Evolutionary conservation across 2,797 vertebrate species (phyloP), one percentile per base, ranked within the genome.

Genomic region (Oreortyx pictus): DNA sequence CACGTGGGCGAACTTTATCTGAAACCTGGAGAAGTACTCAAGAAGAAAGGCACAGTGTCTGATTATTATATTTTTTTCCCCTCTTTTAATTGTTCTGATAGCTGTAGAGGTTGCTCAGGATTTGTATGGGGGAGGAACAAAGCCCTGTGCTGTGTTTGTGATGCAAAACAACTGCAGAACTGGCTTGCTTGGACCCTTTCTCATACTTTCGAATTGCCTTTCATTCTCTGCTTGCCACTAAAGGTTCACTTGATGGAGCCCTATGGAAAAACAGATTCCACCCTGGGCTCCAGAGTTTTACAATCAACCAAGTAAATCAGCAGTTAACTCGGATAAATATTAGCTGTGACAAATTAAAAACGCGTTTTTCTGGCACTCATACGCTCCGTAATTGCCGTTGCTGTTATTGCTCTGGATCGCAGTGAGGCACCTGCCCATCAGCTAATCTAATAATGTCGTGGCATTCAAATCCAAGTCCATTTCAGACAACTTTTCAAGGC

Each of bases 301-400:
- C 60, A 47, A 9, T 84, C 85, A 76, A 25, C 44, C 11, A 49
- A 91, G 66, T 41, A 91, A 82, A 90, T 96, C 5, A 50, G 85
- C 71, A 88, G 87, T 76, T 89, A 91, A 71, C 70, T 65, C 70
- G 82, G 50, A 75, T 90, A 93, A 94, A 84, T 92, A 91, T 82
- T 94, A 84, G 57, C 77, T 89, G 65, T 82, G 60, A 83, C 59
- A 91, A 94, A 93, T 90, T 86, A 76, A 76, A 93, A 76, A 11
- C 4, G 5, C 41, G 4, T 88, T 92, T 78, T 92, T 88, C 77
- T 84, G 52, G 15, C 64, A 60, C 27, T 68, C 50, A 4, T 84
- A 24, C 70, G 20, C 23, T 82, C 43, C 8, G 44, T 72, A 94
- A 66, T 76, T 91, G 67, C 68, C 79, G 54, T 90, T 93, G 39